Conservation (phyloP, 2,888 invertebrate genomes). For the Drosophila seclusa region DNA sequence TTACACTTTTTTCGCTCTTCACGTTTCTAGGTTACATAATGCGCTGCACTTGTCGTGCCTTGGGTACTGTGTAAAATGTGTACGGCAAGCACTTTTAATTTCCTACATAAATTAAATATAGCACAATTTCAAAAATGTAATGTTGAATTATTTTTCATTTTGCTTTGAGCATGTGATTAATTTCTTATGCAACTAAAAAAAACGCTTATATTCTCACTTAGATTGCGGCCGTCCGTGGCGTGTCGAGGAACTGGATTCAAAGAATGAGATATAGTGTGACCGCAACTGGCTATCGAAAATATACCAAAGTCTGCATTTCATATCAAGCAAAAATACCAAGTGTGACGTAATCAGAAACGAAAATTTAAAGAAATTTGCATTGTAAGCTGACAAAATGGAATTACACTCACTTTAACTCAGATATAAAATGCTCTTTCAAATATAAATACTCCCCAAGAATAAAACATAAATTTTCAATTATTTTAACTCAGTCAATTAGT, state of each 20-base stretch:
- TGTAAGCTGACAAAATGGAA: background rate
- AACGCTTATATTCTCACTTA: slow-evolving; percentile 31
- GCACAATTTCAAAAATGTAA: background rate
- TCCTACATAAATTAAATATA: background rate
- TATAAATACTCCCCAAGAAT: background rate
- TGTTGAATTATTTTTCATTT: background rate
- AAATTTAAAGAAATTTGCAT: background rate
- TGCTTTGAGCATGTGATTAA: slow-evolving; percentile 44
- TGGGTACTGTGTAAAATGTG: background rate
- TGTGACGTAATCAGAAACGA: background rate
- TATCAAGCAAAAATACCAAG: slow-evolving; percentile 16
- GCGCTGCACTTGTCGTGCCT: slow-evolving; percentile 36
- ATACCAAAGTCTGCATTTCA: slow-evolving; percentile 6
- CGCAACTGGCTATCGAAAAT: slow-evolving; percentile 1
- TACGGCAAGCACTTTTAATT: background rate
- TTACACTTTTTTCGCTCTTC: slow-evolving; percentile 25
- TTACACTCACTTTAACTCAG: background rate
- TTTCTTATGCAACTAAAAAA: slow-evolving; percentile 50
- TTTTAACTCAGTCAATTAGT: background rate
- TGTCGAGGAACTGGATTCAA: slow-evolving; percentile 49
- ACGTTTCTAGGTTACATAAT: slow-evolving; percentile 72
- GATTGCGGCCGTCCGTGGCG: slow-evolving; percentile 44
- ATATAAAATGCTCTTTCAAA: background rate
- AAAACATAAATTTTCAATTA: background rate
- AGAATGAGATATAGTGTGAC: slow-evolving; percentile 49